These are phyloP conservation scores for Ischnura elegans DNA, from an alignment of 2,888 invertebrate species.

Conservation along the genomic window DNA sequence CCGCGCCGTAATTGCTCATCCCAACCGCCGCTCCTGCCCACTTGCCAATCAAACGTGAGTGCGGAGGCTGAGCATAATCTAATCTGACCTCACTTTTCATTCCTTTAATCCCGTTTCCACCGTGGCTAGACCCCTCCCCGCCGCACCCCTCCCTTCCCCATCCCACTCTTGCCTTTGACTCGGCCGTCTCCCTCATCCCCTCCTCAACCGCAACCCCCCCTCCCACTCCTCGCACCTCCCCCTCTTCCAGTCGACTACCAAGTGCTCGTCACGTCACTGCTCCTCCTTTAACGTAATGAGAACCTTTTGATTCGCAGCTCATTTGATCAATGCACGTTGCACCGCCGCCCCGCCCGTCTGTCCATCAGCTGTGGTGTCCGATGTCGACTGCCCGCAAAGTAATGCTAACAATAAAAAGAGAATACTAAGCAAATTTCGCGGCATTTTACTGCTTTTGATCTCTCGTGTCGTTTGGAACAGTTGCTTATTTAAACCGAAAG, in stretches of 20 bases:
- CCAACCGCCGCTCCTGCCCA: constrained; percentile 23
- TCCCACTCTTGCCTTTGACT: neutral
- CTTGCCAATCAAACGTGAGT: constrained; percentile 67
- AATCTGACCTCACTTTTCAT: constrained; percentile 65
- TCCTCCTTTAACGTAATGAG: neutral
- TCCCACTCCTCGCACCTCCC: neutral
- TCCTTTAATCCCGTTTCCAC: constrained; percentile 54
- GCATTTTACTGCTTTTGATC: no score
- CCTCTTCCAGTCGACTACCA: neutral
- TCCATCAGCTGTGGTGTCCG: neutral
- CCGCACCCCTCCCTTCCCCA: neutral
- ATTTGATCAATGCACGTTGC: neutral
- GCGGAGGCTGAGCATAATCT: constrained; percentile 63
- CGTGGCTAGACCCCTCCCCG: neutral
- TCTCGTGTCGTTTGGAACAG: no score
- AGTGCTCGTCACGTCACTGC: neutral
- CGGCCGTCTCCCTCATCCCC: neutral
- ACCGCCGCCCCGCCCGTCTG: neutral
- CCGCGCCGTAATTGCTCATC: constrained; percentile 34
- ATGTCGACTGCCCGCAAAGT: neutral
- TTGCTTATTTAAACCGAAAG: no score
- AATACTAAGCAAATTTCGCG: no score
- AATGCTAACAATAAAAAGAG: neutral
- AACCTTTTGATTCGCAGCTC: constrained; percentile 26
- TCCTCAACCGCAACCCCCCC: neutral